These are phyloP conservation scores for Cranoglanis bouderius DNA, from an alignment of 2,113 vertebrate genomes.

Conservation along the genomic window DNA sequence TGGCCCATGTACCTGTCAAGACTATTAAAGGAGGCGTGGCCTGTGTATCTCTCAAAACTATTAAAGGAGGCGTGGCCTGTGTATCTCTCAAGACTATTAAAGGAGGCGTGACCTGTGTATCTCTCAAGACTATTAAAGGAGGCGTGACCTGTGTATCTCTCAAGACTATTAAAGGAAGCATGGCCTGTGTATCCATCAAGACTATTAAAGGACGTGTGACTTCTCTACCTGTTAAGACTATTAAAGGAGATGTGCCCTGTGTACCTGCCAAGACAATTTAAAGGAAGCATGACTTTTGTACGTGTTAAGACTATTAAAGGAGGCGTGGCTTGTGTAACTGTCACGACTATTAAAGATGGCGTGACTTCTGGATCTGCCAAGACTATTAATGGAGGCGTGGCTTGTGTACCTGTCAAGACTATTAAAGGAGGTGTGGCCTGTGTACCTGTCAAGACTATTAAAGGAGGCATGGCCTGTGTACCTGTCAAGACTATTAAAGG, in stretches of 20 bases:
- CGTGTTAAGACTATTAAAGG: not conserved
- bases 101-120: too few species aligned
- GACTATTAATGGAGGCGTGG: not conserved
- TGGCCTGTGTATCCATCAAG: not conserved
- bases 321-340: not conserved
- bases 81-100: too few species aligned
- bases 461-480: not conserved
- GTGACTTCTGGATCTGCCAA: too few species aligned
- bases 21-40: not conserved
- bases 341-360: not conserved
- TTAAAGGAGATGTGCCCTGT: not conserved
- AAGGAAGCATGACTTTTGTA: not conserved
- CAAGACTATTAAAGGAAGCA: not conserved
- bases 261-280: not conserved
- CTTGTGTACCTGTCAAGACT: not conserved
- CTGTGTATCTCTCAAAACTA: not conserved
- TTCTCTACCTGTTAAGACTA: not conserved
- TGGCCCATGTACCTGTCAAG: not conserved
- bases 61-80: not conserved
- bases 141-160: not conserved
- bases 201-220: not conserved
- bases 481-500: not conserved
- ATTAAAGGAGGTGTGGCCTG: not conserved
- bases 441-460: not conserved
- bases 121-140: not conserved